phyloP scores from a whole-genome alignment of 2,113 vertebrate genomes.

The Amazona vittata region DNA sequence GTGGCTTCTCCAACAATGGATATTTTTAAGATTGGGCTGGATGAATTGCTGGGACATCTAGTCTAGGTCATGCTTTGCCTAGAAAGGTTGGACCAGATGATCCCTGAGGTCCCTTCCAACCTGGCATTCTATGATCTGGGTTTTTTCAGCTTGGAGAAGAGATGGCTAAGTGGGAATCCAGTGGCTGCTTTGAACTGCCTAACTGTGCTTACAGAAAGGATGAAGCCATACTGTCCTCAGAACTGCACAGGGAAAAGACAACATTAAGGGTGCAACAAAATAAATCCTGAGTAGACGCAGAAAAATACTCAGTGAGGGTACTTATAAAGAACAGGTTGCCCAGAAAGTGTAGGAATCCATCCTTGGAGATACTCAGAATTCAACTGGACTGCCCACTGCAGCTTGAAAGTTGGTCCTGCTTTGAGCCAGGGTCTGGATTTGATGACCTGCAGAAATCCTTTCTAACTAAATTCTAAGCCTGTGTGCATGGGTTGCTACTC shows the following conservation, averaged over 20 bases:
- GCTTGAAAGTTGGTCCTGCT: background rate
- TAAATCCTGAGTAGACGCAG: background rate
- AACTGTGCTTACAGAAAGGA: background rate
- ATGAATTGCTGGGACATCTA: background rate
- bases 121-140: background rate
- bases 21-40: background rate
- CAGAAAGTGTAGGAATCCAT: background rate
- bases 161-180: background rate
- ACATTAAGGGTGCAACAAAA: background rate
- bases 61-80: background rate
- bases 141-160: background rate
- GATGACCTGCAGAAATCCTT: background rate
- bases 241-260: background rate
- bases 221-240: background rate
- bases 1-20: background rate
- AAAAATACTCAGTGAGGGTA: background rate
- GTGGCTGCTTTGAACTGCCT: background rate
- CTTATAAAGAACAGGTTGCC: background rate
- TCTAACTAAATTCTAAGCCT: background rate
- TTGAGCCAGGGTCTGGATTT: background rate
- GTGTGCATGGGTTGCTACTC: background rate
- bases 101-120: background rate
- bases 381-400: background rate
- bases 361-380: background rate
- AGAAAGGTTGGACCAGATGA: background rate